phyloP scores from a whole-genome alignment of 2,113 vertebrate genomes.

The Aegithalos caudatus region DNA sequence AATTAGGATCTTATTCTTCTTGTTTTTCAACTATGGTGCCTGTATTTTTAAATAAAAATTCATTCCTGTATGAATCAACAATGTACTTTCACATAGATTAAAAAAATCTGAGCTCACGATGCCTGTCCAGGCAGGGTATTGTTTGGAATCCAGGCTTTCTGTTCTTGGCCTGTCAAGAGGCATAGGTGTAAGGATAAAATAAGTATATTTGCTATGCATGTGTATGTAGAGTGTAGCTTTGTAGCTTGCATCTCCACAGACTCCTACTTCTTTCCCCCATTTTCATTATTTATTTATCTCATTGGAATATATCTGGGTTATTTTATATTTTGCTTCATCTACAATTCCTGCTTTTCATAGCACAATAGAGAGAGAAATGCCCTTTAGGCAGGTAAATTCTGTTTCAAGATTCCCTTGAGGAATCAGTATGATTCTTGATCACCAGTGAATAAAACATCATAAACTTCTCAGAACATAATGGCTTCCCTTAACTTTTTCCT shows the following conservation, averaged over 20 bases:
- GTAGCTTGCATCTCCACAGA: not conserved
- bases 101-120: not conserved
- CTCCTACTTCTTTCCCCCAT: fast-evolving
- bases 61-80: not conserved
- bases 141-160: not conserved
- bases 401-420: not conserved
- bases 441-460: not conserved
- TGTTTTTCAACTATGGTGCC: not conserved
- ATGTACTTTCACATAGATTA: not conserved
- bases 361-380: not conserved
- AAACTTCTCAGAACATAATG: not conserved
- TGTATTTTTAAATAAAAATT: not conserved
- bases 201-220: fast-evolving
- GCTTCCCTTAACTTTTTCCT: not conserved
- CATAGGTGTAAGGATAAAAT: not conserved
- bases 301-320: fast-evolving
- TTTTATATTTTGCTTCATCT: not conserved
- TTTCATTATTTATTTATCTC: not conserved
- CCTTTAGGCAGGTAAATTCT: not conserved
- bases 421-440: not conserved
- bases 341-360: not conserved
- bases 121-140: fast-evolving
- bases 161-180: not conserved
- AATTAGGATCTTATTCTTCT: not conserved
- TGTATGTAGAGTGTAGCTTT: not conserved